Base-by-base conservation (phyloP, 2,113 vertebrate genomes). In the Gavia stellata region DNA sequence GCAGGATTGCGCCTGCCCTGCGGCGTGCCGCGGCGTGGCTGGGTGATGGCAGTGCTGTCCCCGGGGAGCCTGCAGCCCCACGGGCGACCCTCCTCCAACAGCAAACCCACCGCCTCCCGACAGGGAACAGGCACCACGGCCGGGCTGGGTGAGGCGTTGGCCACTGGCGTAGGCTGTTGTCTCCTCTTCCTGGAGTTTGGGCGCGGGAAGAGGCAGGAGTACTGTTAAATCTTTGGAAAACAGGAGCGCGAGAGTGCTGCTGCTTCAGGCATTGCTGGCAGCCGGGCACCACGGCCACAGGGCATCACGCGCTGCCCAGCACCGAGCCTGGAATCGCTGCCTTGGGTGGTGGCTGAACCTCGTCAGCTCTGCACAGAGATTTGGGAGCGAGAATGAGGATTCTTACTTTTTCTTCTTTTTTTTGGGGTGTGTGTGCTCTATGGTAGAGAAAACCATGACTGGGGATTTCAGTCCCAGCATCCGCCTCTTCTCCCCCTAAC, bases 121-220 rank as follows among this genome's bases (percentile, higher is more conserved):
- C 36, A 28, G 45, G 61, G 31, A 34, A 23, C 1, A 6, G 36
- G 36, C 17, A 28, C 47, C 24, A 3, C 2, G 3, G 29, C 29
- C 2, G 5, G 23, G 36, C 24, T 4, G 36, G 47, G 9, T 1
- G 3, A 79, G 47, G 17, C 1, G 4, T 12, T 20, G 47, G 36
- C 44, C 23, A 34, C 14, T 1, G 7, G 31, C 0, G 3, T 21
- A 24, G 63, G 28, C 40, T 38, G 28, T 38, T 56, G 34, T 49
- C 44, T 77, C 36, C n/a, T 86, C 49, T 49, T 47, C 13, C 29
- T 29, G 19, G 52, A 49, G 28, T 58, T 28, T 38, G 42, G 34
- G 24, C 11, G 13, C 14, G 36, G 33, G 45, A 36, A 2, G 18
- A 38, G 49, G 29, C 3, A 3, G 29, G 50, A 40, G 6, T 19